These are phyloP conservation scores for Gracilinanus agilis DNA, from an alignment of 2,113 vertebrate genomes.

Conservation along the genomic window DNA sequence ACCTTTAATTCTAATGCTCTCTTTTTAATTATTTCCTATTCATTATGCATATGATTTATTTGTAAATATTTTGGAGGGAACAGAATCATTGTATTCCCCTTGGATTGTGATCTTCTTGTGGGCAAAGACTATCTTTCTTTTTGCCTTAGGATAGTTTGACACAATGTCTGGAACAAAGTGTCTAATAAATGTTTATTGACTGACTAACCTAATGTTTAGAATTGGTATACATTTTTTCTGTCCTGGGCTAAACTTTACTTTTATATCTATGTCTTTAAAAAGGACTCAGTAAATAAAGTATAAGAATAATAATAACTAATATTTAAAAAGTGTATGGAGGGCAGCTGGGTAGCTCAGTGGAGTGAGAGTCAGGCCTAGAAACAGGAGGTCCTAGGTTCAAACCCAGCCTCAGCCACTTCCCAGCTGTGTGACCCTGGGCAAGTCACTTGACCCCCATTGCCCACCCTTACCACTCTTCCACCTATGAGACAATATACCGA, in stretches of 20 bases:
- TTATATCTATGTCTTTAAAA: not conserved
- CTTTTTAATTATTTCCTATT: not conserved
- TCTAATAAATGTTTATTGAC: not conserved
- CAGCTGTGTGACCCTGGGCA: too few relatives aligned
- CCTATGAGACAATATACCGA: too few relatives aligned
- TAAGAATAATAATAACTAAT: not conserved
- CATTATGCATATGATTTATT: not conserved
- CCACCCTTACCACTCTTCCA: too few relatives aligned
- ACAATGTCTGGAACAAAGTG: not conserved
- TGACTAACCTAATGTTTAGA: not conserved
- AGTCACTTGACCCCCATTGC: too few relatives aligned
- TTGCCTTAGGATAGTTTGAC: not conserved
- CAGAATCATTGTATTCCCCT: not conserved
- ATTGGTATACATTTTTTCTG: constrained; percentile 9
- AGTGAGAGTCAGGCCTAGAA: too few relatives aligned
- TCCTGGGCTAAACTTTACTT: not conserved
- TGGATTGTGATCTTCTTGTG: not conserved
- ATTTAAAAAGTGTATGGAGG: not conserved
- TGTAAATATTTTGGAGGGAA: not conserved
- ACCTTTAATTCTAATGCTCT: not conserved
- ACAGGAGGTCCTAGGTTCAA: too few relatives aligned
- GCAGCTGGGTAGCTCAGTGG: too few relatives aligned
- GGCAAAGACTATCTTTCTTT: not conserved
- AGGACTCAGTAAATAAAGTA: constrained; percentile 31
- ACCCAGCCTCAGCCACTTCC: too few relatives aligned